Evolutionary conservation across 2,888 invertebrate genomes (phyloP).

Genomic region (Cistogaster globosa): DNA sequence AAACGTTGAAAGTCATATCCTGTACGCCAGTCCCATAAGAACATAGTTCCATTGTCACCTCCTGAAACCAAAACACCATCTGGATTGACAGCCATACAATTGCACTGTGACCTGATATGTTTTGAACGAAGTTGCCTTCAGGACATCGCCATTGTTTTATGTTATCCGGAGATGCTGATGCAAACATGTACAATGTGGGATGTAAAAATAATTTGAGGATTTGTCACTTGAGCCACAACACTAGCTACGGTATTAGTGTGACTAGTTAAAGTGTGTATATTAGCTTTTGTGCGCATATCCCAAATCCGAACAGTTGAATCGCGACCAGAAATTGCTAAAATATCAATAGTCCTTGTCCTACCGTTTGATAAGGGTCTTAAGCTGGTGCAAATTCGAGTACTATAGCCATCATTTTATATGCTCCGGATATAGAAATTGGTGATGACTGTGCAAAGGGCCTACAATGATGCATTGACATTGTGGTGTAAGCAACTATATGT

Average conservation of each 20-base stretch:
- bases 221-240: conserved; percentile 95
- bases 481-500: too few species aligned
- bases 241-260: conserved; percentile 99
- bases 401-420: too few species aligned
- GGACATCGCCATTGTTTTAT: conserved; percentile 99
- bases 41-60: conserved; percentile 98
- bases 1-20: conserved; percentile 99
- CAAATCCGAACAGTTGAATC: conserved; percentile 98
- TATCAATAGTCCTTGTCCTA: conserved; percentile 97
- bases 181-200: conserved; percentile 93
- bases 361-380: too few species aligned
- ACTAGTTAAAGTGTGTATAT: conserved; percentile 97
- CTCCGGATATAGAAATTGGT: too few species aligned
- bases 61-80: conserved; percentile 98
- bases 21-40: conserved; percentile 99
- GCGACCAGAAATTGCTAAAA: conserved; percentile 95
- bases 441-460: too few species aligned
- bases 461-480: too few species aligned
- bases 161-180: conserved; percentile 98
- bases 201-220: conserved; percentile 93
- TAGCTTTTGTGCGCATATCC: conserved; percentile 99
- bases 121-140: conserved; percentile 98
- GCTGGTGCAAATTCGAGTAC: too few species aligned
- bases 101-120: conserved; percentile 97
- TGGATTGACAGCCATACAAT: conserved; percentile 97